Evolutionary conservation across 1,140 invertebrate genomes (phyloP).

Genomic region (Macrocentrus cingulum): DNA sequence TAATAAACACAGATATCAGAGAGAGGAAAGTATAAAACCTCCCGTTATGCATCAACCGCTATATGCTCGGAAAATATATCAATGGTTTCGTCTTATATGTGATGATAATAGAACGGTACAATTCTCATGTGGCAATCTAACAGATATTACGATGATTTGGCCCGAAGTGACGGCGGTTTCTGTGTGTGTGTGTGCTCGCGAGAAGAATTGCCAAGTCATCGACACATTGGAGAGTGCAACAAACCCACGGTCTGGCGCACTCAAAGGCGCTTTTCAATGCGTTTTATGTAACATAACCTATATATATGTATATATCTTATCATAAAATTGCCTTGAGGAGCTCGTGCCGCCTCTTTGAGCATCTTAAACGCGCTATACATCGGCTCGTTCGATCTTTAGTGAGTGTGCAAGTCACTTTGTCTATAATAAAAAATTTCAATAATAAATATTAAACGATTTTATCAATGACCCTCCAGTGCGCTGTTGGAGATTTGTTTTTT

Average conservation of each 20-base stretch:
- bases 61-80: slow-evolving; percentile 19
- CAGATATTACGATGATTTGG: not conserved
- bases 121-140: slow-evolving; percentile 3
- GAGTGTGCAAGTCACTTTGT: too few species aligned
- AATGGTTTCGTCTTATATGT: slow-evolving; percentile 10
- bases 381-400: not conserved
- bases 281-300: too few species aligned
- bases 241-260: not conserved
- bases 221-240: slow-evolving; percentile 11
- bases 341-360: not conserved
- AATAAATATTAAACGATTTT: too few species aligned
- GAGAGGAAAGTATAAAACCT: not conserved
- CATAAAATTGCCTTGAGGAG: slow-evolving; percentile 3
- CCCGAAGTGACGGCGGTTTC: too few species aligned
- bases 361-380: not conserved
- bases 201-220: slow-evolving; percentile 3
- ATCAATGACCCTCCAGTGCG: too few species aligned
- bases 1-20: not conserved
- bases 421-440: too few species aligned
- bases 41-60: not conserved
- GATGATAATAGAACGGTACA: not conserved
- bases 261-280: slow-evolving; percentile 6
- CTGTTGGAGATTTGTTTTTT: too few species aligned
- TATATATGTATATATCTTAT: too few species aligned
- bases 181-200: not conserved